Base-by-base conservation (phyloP, 1,140 invertebrate genomes). In the Drosophila serrata region DNA sequence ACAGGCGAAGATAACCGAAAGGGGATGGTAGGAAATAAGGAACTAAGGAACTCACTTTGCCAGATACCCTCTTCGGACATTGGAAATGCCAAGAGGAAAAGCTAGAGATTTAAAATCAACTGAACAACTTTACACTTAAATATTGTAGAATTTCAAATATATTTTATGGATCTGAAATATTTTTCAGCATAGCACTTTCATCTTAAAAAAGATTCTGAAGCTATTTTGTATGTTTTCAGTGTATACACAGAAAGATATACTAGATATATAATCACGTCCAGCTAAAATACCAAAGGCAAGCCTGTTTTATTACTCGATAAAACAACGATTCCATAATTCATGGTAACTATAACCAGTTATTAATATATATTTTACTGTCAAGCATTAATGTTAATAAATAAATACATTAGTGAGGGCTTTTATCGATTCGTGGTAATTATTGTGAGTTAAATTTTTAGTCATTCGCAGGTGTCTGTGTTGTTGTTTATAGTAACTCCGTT, bases 401-500 rank as follows among this genome's bases (percentile, higher is more conserved):
- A 33, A 51, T 51, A n/a, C 1, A 0, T 35, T 0, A 22, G 12
- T 35, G 8, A 56, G 62, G 8, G 60, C 11, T n/a, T 24, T 13
- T 4, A 1, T 0, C 19, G 6, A 24, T 39, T 70, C 51, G 68
- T 35, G 35, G 13, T 13, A 4, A 15, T 11, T 6, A 22, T 27
- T 24, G 7, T 9, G 15, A 29, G 4, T 39, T n/a, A 24, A 33
- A 60, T 60, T 60, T 40, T 60, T 40, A 63, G 56, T 37, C 37
- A 42, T 60, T 63, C 55, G 13, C 27, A 8, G 8, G 33, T n/a
- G 27, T 24, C 33, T 24, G 33, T 9, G 46, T 11, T 45, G 33
- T 57, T 70, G 69, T 84, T 72, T 72, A 76, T 67, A 70, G 75
- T 61, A 61, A 59, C 69, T 58, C 37, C 53, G 45, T 56, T 27